phyloP scores from a whole-genome alignment of 2,888 invertebrate genomes.

The Biston stratarius region DNA sequence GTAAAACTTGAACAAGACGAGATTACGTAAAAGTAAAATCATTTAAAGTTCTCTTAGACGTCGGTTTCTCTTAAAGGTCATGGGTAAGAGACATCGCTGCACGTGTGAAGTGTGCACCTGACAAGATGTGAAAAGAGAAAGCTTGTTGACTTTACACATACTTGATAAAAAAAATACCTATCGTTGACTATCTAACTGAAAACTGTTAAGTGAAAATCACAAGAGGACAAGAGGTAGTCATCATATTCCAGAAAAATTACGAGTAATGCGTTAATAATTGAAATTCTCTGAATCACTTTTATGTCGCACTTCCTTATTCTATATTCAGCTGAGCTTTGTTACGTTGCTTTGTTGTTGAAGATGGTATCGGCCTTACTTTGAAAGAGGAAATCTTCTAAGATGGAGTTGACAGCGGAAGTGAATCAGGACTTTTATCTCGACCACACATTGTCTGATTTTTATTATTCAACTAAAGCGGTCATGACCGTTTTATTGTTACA shows the following conservation, averaged over 20 bases:
- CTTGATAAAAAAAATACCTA: conserved; percentile 31
- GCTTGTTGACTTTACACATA: conserved; percentile 25
- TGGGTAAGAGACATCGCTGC: conserved; percentile 15
- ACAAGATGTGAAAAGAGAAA: conserved; percentile 42
- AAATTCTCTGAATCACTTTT: conserved; percentile 24
- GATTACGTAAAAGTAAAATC: conserved; percentile 30
- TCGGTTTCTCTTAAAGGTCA: conserved; percentile 33
- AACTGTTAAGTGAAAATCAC: too few relatives aligned
- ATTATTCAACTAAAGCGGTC: conserved; percentile 26
- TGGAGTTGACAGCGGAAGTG: conserved; percentile 19
- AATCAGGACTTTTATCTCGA: conserved; percentile 12
- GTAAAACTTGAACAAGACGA: conserved; percentile 20
- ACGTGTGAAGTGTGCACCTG: conserved; percentile 32
- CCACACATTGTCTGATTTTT: conserved; percentile 33
- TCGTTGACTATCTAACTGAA: too few relatives aligned
- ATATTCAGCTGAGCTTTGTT: conserved; percentile 30
- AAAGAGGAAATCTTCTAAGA: conserved; percentile 25
- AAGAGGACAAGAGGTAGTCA: too few relatives aligned
- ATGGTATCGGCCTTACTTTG: conserved; percentile 15
- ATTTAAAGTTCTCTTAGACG: conserved; percentile 15
- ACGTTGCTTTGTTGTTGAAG: conserved; percentile 25
- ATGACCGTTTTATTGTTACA: conserved; percentile 25
- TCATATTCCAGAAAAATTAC: too few relatives aligned
- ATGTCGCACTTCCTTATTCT: conserved; percentile 26
- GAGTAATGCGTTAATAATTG: conserved; percentile 5